Evolutionary conservation across 2,113 vertebrate species (phyloP), one percentile per base, ranked within the genome.

Genomic region (Tangachromis dhanisi): DNA sequence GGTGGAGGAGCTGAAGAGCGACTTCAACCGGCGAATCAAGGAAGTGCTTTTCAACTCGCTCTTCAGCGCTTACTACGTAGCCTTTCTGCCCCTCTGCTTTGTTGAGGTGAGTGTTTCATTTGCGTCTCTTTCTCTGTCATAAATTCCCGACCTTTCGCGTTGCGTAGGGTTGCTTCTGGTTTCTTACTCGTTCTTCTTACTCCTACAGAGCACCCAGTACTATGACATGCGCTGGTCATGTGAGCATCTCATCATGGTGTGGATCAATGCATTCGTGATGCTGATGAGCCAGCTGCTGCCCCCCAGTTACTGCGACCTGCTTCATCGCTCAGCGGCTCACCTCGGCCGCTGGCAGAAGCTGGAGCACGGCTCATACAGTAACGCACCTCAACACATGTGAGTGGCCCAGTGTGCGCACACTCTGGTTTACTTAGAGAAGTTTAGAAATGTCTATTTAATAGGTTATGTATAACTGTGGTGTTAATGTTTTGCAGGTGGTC

Each of bases 251-350:
- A 99, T 99, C 94, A 99, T 99, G 98, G 98, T 99, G 93, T 99
- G 99, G 99, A 98, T 99, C 96, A 99, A 99, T 21, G 98, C 99
- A n/a, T 99, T 99, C 54, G 99, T 99, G 92, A 99, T 99, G 98
- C 96, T 99, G 84, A 99, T 98, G 95, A 98, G 97, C 5, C 99
- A 99, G 84, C 96, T 99, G 93, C 96, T 99, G 79, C 99, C 99
- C 3, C 98, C 99, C 84, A 98, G 97, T 93, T 99, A 99, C 95
- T 99, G 98, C 66, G 98, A 99, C 94, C 95, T 98, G 92, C 97
- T 99, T 4, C 99, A 99, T 90, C 98, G 98, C 92, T 98, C 98
- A 1, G 98, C 99, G 0, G 97, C 98, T 80, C 99, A 99, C 93
- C 96, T 99, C 4, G 99, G 99, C 91, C 98, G 98, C 90, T 99